These are phyloP conservation scores for Salminus brasiliensis DNA, from an alignment of 2,113 vertebrate genomes.

Conservation along the genomic window DNA sequence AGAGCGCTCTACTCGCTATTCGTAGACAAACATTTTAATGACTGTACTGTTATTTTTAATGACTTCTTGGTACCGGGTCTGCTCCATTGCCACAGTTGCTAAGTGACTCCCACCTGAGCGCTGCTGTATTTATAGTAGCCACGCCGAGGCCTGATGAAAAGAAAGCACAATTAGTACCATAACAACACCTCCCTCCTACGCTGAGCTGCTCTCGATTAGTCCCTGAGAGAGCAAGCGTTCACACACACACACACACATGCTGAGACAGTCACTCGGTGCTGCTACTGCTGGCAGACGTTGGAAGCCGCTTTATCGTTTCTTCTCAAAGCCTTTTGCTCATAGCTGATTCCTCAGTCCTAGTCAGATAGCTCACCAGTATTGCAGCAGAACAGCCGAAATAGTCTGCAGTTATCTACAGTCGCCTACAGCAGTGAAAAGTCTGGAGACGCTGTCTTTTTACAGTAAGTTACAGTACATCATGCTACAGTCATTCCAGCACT, in stretches of 20 bases:
- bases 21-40: not conserved
- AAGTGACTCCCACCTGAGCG: constrained; percentile 4
- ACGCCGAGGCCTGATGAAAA: not conserved
- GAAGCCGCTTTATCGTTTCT: not conserved
- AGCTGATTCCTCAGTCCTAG: no score
- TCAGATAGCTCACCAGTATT: no score
- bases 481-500: no score
- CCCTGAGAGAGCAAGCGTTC: not conserved
- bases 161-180: constrained; percentile 3
- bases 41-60: not conserved
- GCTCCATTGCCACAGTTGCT: not conserved
- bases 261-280: not conserved
- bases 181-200: not conserved
- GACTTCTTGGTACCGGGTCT: not conserved
- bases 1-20: not conserved
- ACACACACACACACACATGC: not conserved
- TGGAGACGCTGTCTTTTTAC: no score
- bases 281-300: not conserved
- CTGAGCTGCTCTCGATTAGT: not conserved
- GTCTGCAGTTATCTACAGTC: no score
- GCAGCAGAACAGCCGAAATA: no score
- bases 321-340: no score
- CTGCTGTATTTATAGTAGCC: not conserved
- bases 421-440: no score
- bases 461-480: no score